A percentile compares a stretch with the other conserved stretches of the same genome.
These are phyloP conservation scores for Astyanax mexicanus DNA, from an alignment of 2,797 vertebrate species.

Conservation along the genomic window DNA sequence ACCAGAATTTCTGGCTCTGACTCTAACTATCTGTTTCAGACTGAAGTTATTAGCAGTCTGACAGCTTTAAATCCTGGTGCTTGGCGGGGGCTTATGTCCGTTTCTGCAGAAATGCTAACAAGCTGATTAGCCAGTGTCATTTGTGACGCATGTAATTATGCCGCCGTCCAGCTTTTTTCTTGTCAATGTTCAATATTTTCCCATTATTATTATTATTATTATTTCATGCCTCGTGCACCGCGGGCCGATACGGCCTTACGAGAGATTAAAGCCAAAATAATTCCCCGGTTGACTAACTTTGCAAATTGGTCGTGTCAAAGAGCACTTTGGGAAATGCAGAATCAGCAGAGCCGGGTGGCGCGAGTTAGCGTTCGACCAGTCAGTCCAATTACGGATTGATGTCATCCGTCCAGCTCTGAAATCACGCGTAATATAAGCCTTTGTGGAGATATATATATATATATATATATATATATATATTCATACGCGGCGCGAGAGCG, in stretches of 20 bases:
- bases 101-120: conserved; percentile 57
- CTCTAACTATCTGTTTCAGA: background rate
- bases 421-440: conserved; percentile 45
- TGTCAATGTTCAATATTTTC: conserved; percentile 40
- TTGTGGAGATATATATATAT: conserved; percentile 35
- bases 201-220: conserved; percentile 55
- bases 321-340: conserved; percentile 61
- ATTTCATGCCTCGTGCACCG: conserved; percentile 45
- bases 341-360: conserved; percentile 62
- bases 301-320: conserved; percentile 76
- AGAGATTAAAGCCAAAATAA: conserved; percentile 76
- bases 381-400: conserved; percentile 66
- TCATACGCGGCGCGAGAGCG: conserved; percentile 33
- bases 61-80: conserved; percentile 52
- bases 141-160: conserved; percentile 66
- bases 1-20: too few relatives aligned
- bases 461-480: too few relatives aligned
- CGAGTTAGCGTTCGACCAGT: conserved; percentile 46
- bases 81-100: conserved; percentile 10
- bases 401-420: conserved; percentile 35
- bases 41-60: conserved; percentile 24
- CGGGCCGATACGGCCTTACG: conserved; percentile 55
- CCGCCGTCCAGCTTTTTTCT: conserved; percentile 58
- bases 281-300: conserved; percentile 74
- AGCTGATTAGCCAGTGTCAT: conserved; percentile 69